Percentiles rank a stretch among this genome's conserved stretches.
These are phyloP conservation scores for Chelonus insularis DNA, from an alignment of 1,140 invertebrate species.

Conservation along the genomic window DNA sequence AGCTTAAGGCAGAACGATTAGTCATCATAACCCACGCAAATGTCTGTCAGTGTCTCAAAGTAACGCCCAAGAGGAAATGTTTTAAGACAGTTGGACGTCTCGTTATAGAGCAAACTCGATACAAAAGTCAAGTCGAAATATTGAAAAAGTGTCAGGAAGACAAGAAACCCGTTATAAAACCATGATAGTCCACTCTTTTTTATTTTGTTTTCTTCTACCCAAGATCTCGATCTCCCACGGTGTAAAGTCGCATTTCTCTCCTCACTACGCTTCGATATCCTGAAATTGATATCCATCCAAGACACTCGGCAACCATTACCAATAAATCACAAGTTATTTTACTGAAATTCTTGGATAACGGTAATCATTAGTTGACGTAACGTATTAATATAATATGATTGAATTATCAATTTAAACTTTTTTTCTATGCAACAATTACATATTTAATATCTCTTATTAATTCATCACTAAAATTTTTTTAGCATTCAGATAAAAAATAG, in stretches of 20 bases:
- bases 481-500: no score
- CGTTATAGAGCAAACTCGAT: slow-evolving; percentile 1
- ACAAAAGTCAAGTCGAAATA: slow-evolving; percentile 6
- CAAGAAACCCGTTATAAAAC: neutral
- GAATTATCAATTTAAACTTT: slow-evolving; percentile 23
- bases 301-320: slow-evolving; percentile 6
- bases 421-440: no score
- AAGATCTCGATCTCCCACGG: slow-evolving; percentile 3
- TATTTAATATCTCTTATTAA: no score
- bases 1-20: neutral
- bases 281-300: slow-evolving; percentile 27
- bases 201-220: neutral
- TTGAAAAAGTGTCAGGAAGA: slow-evolving; percentile 1
- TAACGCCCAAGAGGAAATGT: slow-evolving; percentile 6
- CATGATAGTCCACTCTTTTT: neutral
- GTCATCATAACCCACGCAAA: slow-evolving; percentile 9
- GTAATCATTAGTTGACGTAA: slow-evolving; percentile 36
- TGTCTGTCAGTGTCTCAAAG: slow-evolving; percentile 10
- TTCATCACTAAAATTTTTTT: no score
- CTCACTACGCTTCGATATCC: neutral
- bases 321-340: slow-evolving; percentile 35
- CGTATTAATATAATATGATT: slow-evolving; percentile 23
- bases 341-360: slow-evolving; percentile 31
- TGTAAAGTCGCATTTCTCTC: neutral
- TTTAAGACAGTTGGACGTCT: slow-evolving; percentile 7